phyloP scores from a whole-genome alignment of 2,797 vertebrate species.

The Gila robusta region DNA sequence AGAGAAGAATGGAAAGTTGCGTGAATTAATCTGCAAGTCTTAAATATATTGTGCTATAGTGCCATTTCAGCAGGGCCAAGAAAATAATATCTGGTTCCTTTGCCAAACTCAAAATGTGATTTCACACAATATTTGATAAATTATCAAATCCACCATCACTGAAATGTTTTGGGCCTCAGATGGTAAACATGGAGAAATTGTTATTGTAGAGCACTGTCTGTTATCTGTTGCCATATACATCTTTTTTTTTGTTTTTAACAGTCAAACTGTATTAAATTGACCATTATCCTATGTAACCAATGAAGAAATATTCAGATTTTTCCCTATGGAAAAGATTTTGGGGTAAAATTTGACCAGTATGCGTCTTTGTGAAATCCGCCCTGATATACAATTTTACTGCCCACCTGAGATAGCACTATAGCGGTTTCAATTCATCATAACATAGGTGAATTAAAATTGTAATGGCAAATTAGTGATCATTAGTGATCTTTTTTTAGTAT shows the following conservation, averaged over 20 bases:
- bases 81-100: background rate
- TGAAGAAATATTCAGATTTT: background rate
- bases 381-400: background rate
- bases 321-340: background rate
- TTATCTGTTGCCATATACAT: background rate
- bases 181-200: background rate
- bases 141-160: background rate
- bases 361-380: background rate
- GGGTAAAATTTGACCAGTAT: background rate
- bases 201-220: background rate
- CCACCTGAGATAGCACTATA: constrained; percentile 35
- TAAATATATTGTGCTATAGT: constrained; percentile 1
- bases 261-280: background rate
- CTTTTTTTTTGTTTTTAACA: background rate
- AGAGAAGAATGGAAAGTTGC: background rate
- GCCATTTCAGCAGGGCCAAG: constrained; percentile 12
- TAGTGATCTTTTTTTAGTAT: background rate
- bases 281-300: background rate
- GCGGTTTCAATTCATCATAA: background rate
- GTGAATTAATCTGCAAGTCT: background rate
- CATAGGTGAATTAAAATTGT: background rate
- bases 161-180: background rate
- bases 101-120: background rate
- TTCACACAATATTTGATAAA: background rate
- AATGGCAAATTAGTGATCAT: background rate